These are phyloP conservation scores for Synanthedon tipuliformis DNA, from an alignment of 2,888 invertebrate species.

Conservation along the genomic window DNA sequence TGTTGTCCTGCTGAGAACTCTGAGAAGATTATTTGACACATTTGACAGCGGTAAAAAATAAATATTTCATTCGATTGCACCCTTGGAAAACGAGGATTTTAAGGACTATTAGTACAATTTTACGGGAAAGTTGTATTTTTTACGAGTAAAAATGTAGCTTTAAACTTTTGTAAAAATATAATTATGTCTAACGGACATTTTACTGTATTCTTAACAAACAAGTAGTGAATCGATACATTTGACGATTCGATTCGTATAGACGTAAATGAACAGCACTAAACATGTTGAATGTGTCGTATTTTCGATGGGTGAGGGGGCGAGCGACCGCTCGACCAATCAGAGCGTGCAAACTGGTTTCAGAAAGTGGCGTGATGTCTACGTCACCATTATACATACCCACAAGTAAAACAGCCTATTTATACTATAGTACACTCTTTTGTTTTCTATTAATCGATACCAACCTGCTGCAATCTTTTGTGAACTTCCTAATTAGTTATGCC, in stretches of 20 bases:
- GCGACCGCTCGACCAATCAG: slow-evolving; percentile 38
- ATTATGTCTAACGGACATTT: too few species aligned
- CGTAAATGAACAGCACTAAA: slow-evolving; percentile 27
- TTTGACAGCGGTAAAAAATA: neutral
- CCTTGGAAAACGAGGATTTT: too few species aligned
- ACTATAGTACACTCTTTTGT: neutral
- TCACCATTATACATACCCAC: slow-evolving; percentile 28
- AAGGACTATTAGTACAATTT: too few species aligned
- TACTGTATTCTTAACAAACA: too few species aligned
- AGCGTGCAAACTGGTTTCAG: slow-evolving; percentile 29
- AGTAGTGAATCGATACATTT: neutral
- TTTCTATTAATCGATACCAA: too few species aligned
- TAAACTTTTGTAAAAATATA: too few species aligned
- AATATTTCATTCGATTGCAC: too few species aligned
- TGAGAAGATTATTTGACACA: neutral
- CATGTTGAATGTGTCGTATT: slow-evolving; percentile 49
- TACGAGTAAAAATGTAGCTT: too few species aligned
- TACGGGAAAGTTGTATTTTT: too few species aligned
- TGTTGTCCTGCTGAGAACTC: slow-evolving; percentile 3
- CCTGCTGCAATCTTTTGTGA: too few species aligned
- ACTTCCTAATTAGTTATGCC: too few species aligned
- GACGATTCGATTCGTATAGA: neutral
- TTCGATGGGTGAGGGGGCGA: slow-evolving; percentile 34
- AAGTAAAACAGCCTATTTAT: slow-evolving; percentile 6
- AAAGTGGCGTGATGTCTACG: slow-evolving; percentile 68